A percentile compares a stretch with the other conserved stretches of the same genome.
phyloP scores from a whole-genome alignment of 2,113 vertebrate species.

The Podarcis cretensis region DNA sequence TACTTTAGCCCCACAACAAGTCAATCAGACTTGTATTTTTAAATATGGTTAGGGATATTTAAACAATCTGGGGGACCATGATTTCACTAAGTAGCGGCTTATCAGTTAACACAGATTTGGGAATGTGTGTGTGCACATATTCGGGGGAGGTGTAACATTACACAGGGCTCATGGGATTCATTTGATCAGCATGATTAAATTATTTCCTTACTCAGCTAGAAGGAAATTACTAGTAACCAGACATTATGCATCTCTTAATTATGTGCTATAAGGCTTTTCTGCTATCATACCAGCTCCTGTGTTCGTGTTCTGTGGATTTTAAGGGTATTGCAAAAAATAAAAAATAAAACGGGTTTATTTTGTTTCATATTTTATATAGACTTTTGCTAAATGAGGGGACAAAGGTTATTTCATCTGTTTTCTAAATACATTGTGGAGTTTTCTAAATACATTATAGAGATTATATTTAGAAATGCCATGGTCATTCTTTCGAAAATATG shows the following conservation, averaged over 20 bases:
- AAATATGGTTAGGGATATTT: constrained; percentile 67
- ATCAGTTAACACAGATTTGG: constrained; percentile 82
- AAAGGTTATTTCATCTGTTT: neutral
- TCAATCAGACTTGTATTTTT: constrained; percentile 62
- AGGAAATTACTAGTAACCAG: constrained; percentile 93
- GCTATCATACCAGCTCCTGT: constrained; percentile 79
- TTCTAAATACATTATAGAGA: constrained; percentile 12
- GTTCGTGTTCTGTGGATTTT: constrained; percentile 77
- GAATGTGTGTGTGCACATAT: neutral
- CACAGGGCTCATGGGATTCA: constrained; percentile 86
- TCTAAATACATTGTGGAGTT: constrained; percentile 16
- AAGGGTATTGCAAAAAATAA: constrained; percentile 73
- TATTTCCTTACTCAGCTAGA: constrained; percentile 92
- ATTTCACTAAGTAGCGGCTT: constrained; percentile 79
- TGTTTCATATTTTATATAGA: constrained; percentile 69
- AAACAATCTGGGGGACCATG: constrained; percentile 66
- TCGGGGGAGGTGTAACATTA: constrained; percentile 81
- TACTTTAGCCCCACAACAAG: constrained; percentile 59
- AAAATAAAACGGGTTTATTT: constrained; percentile 69
- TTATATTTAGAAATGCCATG: constrained; percentile 22
- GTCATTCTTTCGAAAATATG: constrained; percentile 30
- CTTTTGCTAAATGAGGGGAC: constrained; percentile 46
- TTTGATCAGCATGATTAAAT: constrained; percentile 93
- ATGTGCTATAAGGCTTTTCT: constrained; percentile 81
- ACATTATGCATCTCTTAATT: constrained; percentile 91